phyloP scores from a whole-genome alignment of 2,888 invertebrate genomes.

The Philhelius pedissequus region DNA sequence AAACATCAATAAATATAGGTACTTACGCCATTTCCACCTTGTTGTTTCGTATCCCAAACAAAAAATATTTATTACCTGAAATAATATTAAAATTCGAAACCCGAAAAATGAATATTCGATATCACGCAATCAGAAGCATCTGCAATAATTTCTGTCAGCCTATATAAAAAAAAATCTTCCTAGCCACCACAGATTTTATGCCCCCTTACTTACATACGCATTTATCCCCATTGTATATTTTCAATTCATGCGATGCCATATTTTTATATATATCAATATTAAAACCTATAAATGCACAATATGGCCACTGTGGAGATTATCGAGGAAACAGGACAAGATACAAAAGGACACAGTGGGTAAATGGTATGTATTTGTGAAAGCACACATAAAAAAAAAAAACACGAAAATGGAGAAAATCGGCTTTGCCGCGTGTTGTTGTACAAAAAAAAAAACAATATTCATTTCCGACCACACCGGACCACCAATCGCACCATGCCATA shows the following conservation, averaged over 20 bases:
- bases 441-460: background rate
- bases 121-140: background rate
- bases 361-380: too few species aligned
- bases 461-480: background rate
- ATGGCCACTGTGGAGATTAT: slow-evolving; percentile 22
- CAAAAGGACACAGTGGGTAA: background rate
- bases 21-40: background rate
- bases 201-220: background rate
- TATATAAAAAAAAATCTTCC: background rate
- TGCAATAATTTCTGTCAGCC: background rate
- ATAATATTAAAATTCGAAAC: slow-evolving; percentile 7
- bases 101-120: slow-evolving; percentile 7
- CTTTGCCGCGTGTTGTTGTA: background rate
- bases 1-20: background rate
- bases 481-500: too few species aligned
- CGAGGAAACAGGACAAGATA: background rate
- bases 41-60: background rate
- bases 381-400: too few species aligned
- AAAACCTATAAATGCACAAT: slow-evolving; percentile 30
- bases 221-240: background rate
- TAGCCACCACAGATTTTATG: background rate
- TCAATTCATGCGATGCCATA: background rate
- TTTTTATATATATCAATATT: slow-evolving; percentile 40
- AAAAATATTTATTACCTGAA: background rate
- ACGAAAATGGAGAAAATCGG: background rate